Percentiles rank a stretch among this genome's conserved stretches.
Conservation (phyloP, 2,797 vertebrate genomes). For the Notamacropus eugenii region DNA sequence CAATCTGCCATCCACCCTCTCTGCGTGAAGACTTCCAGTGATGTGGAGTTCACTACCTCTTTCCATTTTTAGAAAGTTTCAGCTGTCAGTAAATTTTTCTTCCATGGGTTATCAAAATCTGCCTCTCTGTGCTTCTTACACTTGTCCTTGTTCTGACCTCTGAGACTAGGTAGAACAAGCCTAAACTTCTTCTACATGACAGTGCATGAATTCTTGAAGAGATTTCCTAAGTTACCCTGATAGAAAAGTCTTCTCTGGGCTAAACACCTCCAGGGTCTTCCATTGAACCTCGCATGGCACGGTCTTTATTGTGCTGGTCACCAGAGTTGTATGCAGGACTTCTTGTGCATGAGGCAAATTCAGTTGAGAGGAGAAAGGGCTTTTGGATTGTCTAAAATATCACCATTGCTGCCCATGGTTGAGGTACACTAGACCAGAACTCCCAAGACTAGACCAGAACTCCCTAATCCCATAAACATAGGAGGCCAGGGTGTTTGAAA, state of each 20-base stretch:
- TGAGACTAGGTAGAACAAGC: neutral
- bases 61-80: neutral
- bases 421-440: neutral
- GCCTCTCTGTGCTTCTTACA: neutral
- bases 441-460: neutral
- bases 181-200: neutral
- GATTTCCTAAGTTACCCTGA: neutral
- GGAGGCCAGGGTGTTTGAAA: neutral
- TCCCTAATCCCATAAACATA: neutral
- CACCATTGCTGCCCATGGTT: neutral
- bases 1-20: neutral
- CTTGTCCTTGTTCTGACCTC: neutral
- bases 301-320: neutral
- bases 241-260: neutral
- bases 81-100: neutral
- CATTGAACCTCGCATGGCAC: neutral
- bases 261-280: neutral
- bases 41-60: neutral
- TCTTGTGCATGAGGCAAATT: neutral
- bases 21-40: neutral
- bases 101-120: neutral
- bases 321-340: neutral
- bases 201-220: neutral
- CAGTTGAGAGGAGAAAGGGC: neutral
- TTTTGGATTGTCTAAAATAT: neutral